Base-by-base conservation (phyloP, 2,888 invertebrate species). In the Gisinianus flammeolus region DNA sequence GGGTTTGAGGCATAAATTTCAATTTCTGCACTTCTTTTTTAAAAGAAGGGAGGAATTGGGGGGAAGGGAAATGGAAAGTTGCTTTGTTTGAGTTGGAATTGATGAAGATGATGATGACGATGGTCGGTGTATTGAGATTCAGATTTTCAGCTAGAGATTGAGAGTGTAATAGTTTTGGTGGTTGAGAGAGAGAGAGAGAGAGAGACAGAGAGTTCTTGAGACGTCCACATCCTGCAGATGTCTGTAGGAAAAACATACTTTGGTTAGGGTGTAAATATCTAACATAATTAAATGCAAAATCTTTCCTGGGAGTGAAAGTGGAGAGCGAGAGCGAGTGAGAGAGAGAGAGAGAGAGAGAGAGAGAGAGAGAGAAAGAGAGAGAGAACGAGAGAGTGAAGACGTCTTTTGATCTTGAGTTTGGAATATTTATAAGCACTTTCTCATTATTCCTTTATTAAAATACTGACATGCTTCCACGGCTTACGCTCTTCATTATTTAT, bases 371-470 rank as follows among this genome's bases (percentile, higher is more conserved):
- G 67, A 67, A 24, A 12, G 26, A 64, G 28, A 64, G n/a, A 64
- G 64, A 26, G 64, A 19, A 30, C 10, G 64, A 64, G 69, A 24
- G 26, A 44, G 24, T 10, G 24, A 69, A 74, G 66, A 66, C 44
- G 66, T 67, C 74, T 74, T 74, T 74, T 74, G 74, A 74, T 74
- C 74, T 74, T 52, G 5, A 44, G 52, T 6, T 67, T 66, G 54
- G 66, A 74, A 74, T 74, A 74, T 74, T 74, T 74, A 74, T 74
- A 74, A 74, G 74, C 74, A 67, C 74, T 74, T 74, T 74, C 74
- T 74, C 74, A 74, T 74, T 66, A 66, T 74, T 52, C 66, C 52
- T 52, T 74, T 66, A 66, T 74, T 66, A 74, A 74, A 74, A 66
- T 74, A 67, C 74, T 74, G 74, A 74, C 74, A 74, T 64, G 74